These are phyloP conservation scores for Enteromius paludinosus DNA, from an alignment of 2,797 vertebrate genomes.

Conservation along the genomic window DNA sequence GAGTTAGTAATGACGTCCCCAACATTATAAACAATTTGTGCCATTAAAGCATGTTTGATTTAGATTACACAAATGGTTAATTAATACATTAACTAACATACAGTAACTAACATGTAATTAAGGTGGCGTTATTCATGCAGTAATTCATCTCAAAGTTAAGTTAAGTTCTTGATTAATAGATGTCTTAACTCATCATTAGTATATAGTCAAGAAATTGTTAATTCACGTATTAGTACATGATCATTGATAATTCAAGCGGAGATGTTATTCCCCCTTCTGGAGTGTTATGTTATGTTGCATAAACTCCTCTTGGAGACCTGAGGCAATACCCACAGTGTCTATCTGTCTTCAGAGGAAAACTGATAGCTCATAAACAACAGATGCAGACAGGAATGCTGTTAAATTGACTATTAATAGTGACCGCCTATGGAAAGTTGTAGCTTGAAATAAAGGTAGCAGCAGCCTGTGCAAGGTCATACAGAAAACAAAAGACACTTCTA, in stretches of 20 bases:
- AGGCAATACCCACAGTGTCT: neutral
- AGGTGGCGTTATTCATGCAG: too few relatives aligned
- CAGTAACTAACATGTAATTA: too few relatives aligned
- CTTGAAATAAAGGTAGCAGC: neutral
- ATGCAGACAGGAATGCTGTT: neutral
- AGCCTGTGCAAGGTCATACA: neutral
- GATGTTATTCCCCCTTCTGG: neutral
- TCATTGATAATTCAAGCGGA: neutral
- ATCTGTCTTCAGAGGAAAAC: neutral
- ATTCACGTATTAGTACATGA: too few relatives aligned
- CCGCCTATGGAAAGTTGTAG: neutral
- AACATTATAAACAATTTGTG: too few relatives aligned
- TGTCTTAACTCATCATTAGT: too few relatives aligned
- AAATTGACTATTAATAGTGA: neutral
- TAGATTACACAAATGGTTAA: too few relatives aligned
- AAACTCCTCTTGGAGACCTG: neutral
- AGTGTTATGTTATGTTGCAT: neutral
- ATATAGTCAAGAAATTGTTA: too few relatives aligned
- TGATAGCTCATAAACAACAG: neutral
- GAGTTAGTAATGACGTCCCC: too few relatives aligned
- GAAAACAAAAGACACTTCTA: neutral
- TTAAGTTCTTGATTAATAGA: too few relatives aligned
- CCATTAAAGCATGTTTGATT: too few relatives aligned
- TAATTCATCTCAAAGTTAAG: too few relatives aligned
- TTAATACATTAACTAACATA: too few relatives aligned